phyloP scores from a whole-genome alignment of 2,888 invertebrate species.

The Melinaea menophilus region DNA sequence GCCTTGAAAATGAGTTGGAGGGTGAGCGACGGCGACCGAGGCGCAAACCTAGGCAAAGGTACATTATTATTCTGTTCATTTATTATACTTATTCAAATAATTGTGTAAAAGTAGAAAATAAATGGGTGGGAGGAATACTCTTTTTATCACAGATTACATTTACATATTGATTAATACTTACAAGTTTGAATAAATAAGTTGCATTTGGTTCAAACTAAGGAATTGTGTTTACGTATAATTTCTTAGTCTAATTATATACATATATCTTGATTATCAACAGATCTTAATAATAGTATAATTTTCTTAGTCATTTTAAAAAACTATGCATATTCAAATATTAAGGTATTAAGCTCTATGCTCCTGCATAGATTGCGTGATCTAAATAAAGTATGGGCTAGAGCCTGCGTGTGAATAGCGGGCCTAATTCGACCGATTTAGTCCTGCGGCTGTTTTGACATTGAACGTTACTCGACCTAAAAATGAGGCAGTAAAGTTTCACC shows the following conservation, averaged over 20 bases:
- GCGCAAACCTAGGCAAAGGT: slow-evolving; percentile 58
- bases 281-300: background rate
- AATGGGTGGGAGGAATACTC: too few relatives aligned
- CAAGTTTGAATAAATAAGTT: too few relatives aligned
- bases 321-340: background rate
- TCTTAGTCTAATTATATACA: too few relatives aligned
- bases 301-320: background rate
- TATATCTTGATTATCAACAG: too few relatives aligned
- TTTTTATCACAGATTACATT: too few relatives aligned
- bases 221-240: too few relatives aligned
- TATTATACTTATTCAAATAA: background rate
- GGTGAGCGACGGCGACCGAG: slow-evolving; percentile 62
- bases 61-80: slow-evolving; percentile 31
- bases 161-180: too few relatives aligned
- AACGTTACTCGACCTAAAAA: slow-evolving; percentile 60
- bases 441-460: slow-evolving; percentile 69
- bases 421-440: slow-evolving; percentile 58
- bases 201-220: too few relatives aligned
- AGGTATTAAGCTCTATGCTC: background rate
- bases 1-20: slow-evolving; percentile 61
- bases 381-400: slow-evolving; percentile 27
- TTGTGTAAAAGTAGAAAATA: background rate
- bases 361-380: slow-evolving; percentile 22
- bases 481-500: slow-evolving; percentile 50
- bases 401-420: slow-evolving; percentile 37